These are phyloP conservation scores for Noturus placidus DNA, from an alignment of 2,113 vertebrate species.

Conservation along the genomic window DNA sequence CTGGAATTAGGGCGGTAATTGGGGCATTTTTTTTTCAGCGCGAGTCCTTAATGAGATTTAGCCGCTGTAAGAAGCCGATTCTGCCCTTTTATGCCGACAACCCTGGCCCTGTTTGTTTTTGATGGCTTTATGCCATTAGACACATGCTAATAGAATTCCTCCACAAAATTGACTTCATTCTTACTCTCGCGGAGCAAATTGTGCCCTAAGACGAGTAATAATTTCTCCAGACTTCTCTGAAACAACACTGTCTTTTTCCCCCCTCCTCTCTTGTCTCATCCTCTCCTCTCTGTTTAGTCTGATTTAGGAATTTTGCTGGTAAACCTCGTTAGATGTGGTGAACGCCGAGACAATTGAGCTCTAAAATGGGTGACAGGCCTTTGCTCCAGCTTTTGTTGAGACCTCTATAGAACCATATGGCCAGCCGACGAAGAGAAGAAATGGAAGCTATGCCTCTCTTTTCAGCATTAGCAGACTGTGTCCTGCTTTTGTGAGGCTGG, in stretches of 20 bases:
- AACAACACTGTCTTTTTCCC: neutral
- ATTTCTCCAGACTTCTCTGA: slow-evolving; percentile 51
- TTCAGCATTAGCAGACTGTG: neutral
- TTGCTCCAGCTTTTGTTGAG: slow-evolving; percentile 18
- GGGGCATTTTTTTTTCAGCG: slow-evolving; percentile 63
- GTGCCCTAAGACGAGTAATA: slow-evolving; percentile 66
- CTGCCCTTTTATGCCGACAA: slow-evolving; percentile 46
- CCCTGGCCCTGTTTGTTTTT: slow-evolving; percentile 66
- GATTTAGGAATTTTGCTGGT: slow-evolving; percentile 27
- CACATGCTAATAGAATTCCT: slow-evolving; percentile 70
- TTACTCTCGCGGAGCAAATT: slow-evolving; percentile 58
- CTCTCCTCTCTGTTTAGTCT: neutral
- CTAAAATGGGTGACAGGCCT: slow-evolving; percentile 28
- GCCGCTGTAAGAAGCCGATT: slow-evolving; percentile 45
- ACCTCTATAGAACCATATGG: slow-evolving; percentile 30
- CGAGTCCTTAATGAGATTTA: slow-evolving; percentile 62
- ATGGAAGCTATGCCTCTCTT: slow-evolving; percentile 10
- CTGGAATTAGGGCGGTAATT: slow-evolving; percentile 69
- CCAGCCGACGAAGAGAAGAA: neutral
- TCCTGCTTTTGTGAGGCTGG: neutral
- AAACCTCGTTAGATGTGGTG: slow-evolving; percentile 37
- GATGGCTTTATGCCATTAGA: slow-evolving; percentile 68
- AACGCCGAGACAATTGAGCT: slow-evolving; percentile 22
- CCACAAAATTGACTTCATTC: slow-evolving; percentile 66
- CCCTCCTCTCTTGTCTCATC: neutral